Conservation (phyloP, 2,113 vertebrate genomes). For the Copsychus sechellarum region DNA sequence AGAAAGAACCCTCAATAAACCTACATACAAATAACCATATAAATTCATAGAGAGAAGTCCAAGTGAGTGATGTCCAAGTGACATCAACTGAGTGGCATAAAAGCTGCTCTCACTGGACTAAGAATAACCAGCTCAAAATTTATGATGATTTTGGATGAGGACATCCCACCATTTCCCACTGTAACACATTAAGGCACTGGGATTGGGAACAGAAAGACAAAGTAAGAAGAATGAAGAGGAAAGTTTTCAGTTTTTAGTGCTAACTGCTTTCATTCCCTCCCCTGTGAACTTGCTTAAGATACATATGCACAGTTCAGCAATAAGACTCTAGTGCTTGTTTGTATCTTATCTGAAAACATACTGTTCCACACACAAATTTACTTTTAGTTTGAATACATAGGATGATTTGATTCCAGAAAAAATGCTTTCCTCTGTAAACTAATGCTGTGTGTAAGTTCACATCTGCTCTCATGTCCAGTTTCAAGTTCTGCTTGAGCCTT, state of each 20-base stretch:
- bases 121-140: background rate
- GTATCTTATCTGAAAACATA: background rate
- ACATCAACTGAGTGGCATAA: background rate
- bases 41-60: background rate
- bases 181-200: background rate
- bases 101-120: background rate
- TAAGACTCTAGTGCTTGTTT: background rate
- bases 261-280: background rate
- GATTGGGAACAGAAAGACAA: rapidly evolving
- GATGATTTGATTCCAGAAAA: background rate
- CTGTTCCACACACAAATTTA: background rate
- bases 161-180: background rate
- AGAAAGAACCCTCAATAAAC: background rate
- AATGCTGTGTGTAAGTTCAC: background rate
- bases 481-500: background rate
- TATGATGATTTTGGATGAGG: background rate
- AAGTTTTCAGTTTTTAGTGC: background rate
- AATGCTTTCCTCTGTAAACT: background rate
- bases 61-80: background rate
- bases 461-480: background rate
- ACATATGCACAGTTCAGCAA: background rate
- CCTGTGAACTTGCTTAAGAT: background rate
- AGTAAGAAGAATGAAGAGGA: background rate
- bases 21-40: background rate
- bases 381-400: background rate